Evolutionary conservation across 2,888 invertebrate genomes (phyloP), one percentile per base, ranked within the genome.

Genomic region (Rhingia rostrata): DNA sequence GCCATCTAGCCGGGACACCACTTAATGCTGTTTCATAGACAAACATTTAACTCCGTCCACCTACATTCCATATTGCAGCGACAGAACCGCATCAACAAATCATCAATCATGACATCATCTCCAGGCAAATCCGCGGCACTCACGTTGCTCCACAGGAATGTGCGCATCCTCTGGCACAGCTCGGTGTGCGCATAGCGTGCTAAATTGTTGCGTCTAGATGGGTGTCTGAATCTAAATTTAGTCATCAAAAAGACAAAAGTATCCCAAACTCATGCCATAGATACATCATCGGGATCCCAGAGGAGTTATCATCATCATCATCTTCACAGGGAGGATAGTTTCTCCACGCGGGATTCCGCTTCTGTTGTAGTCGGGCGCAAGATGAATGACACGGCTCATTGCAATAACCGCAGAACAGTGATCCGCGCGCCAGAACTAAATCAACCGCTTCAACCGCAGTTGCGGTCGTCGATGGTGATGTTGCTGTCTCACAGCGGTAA

Each of bases 331-430:
- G 60, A 58, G 37, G 6, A 14, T 47, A 32, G 39, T 22, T 22
- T 45, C 39, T 9, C 9, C 22, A 47, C 47, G 22, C 60, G 56
- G 43, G 14, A 79, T 47, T 56, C 58, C 49, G 69, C 32, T 53
- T 64, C 22, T 67, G 66, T 78, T 78, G 47, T 22, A 60, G 64
- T 82, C 53, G 79, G 49, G 77, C n/a, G 43, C 61, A 47, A 74
- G 69, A 80, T 74, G 69, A 80, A 80, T 74, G 84, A 74, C 80
- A 84, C 49, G 69, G 60, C 84, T 84, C 84, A 84, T 84, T 84
- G 74, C 80, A 80, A 84, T 70, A 80, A 80, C 74, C 80, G 60
- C 80, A 70, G 45, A 75, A 74, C 74, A 69, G 61, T 78, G 80
- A 80, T 80, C 74, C 60, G 80, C 37, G 78, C 58, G 74, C 70